Percentiles rank a stretch among this genome's conserved stretches.
Evolutionary conservation across 37 sponge, comb jelly and placozoan species (phyloP).

Genomic region (Tethya wilhelma): DNA sequence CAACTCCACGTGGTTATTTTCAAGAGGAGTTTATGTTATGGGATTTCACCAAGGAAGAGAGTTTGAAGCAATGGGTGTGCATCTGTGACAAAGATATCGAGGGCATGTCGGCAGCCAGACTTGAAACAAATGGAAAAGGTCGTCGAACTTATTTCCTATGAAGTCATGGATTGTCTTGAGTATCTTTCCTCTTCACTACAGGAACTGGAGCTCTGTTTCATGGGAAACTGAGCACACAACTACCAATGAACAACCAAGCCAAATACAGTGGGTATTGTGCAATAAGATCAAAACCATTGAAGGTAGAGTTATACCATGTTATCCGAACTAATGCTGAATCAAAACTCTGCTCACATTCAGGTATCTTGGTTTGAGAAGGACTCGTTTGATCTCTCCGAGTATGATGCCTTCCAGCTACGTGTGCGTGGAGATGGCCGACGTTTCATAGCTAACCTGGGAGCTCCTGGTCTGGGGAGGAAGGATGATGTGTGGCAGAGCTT

Average conservation of each 20-base stretch:
- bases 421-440: constrained; percentile 87
- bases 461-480: constrained; percentile 44
- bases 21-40: constrained; percentile 56
- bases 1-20: constrained; percentile 1
- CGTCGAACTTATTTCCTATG: too few relatives aligned
- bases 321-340: too few relatives aligned
- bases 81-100: constrained; percentile 73
- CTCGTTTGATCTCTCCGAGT: constrained; percentile 67
- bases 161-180: neutral
- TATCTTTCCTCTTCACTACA: too few relatives aligned
- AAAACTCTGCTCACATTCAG: too few relatives aligned
- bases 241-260: constrained; percentile 28
- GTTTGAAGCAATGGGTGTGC: constrained; percentile 73
- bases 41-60: constrained; percentile 66
- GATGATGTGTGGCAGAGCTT: constrained; percentile 91
- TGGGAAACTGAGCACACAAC: constrained; percentile 63
- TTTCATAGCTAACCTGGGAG: constrained; percentile 73
- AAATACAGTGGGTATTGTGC: constrained; percentile 85
- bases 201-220: constrained; percentile 70
- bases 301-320: too few relatives aligned
- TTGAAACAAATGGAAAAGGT: constrained; percentile 73
- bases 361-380: constrained; percentile 42
- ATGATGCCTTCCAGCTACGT: constrained; percentile 82
- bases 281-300: constrained; percentile 71
- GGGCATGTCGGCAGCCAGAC: constrained; percentile 51